Conservation (phyloP, 2,888 invertebrate species). For the Meiosimyza decipiens region DNA sequence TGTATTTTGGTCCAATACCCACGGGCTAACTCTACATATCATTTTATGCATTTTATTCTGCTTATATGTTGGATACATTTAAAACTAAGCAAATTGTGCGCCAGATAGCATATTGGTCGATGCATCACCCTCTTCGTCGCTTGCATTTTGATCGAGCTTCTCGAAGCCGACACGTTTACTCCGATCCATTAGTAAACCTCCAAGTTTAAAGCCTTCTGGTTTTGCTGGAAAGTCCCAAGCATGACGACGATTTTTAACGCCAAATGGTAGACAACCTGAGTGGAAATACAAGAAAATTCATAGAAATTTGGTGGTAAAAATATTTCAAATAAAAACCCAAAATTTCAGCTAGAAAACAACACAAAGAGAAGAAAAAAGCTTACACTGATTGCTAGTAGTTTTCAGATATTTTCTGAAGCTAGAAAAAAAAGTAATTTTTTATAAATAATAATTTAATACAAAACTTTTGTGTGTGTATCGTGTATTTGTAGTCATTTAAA, state of each 20-base stretch:
- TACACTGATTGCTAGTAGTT: conserved; percentile 2
- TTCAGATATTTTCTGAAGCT: conserved; percentile 22
- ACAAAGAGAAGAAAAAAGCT: conserved; percentile 17
- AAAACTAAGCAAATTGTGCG: conserved; percentile 57
- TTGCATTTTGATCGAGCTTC: conserved; percentile 75
- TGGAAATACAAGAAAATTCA: neutral
- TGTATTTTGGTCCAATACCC: conserved; percentile 14
- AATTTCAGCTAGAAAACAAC: neutral
- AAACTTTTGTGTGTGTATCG: conserved; percentile 4
- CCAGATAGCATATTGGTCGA: conserved; percentile 66
- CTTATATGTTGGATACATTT: neutral
- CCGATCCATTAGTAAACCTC: conserved; percentile 70
- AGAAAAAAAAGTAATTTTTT: conserved; percentile 29
- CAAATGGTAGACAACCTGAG: conserved; percentile 64
- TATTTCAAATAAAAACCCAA: conserved; percentile 4
- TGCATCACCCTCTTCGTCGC: conserved; percentile 73
- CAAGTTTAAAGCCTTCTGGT: conserved; percentile 73
- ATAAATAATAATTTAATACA: conserved; percentile 25
- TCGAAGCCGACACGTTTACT: conserved; percentile 71
- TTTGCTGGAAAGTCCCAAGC: conserved; percentile 69
- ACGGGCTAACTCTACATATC: conserved; percentile 7
- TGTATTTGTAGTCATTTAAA: conserved; percentile 19
- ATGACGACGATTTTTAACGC: conserved; percentile 63
- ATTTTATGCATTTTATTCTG: conserved; percentile 15
- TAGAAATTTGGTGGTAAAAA: conserved; percentile 27